Evolutionary conservation across 2,797 vertebrate species (phyloP).

Genomic region (Artibeus jamaicensis): DNA sequence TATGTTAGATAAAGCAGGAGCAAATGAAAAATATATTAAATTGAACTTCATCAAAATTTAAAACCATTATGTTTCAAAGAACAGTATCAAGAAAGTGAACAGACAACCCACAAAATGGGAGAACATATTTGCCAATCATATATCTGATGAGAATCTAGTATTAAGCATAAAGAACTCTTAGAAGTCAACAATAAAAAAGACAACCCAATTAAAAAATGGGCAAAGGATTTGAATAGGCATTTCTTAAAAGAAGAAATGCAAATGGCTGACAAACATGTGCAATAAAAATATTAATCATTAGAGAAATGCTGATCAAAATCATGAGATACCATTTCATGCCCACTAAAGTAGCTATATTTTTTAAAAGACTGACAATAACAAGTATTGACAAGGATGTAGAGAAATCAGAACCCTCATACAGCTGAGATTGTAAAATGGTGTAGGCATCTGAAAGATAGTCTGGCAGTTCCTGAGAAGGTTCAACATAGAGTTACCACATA

Average conservation of each 20-base stretch:
- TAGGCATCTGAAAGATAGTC: background rate
- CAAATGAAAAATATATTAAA: background rate
- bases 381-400: background rate
- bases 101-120: background rate
- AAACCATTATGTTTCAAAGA: background rate
- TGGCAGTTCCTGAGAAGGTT: background rate
- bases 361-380: background rate
- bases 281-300: background rate
- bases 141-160: background rate
- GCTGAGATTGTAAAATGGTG: background rate
- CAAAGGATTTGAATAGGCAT: background rate
- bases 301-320: background rate
- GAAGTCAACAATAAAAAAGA: background rate
- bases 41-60: background rate
- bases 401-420: background rate
- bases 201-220: background rate
- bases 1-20: conserved; percentile 18
- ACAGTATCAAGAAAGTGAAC: background rate
- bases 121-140: background rate
- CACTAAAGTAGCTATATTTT: background rate
- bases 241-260: background rate
- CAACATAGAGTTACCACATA: background rate
- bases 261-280: background rate
- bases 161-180: background rate
- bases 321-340: background rate